Conservation (phyloP, 2,113 vertebrate genomes). For the Scomber japonicus region DNA sequence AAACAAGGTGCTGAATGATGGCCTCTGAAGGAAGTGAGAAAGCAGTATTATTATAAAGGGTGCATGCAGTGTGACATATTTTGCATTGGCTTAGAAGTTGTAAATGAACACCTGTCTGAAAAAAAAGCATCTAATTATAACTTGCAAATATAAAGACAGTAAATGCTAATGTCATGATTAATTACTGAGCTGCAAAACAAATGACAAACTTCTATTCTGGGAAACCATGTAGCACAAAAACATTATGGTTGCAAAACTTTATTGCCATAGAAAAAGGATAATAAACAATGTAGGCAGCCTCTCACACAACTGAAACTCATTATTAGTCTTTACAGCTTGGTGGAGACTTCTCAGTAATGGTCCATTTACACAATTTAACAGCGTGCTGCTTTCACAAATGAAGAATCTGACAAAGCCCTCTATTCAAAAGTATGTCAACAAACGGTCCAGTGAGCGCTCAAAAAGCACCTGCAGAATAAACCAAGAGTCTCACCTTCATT, state of each 20-base stretch:
- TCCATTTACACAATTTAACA: neutral
- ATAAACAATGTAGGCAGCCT: constrained; percentile 13
- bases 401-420: neutral
- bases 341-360: neutral
- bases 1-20: neutral
- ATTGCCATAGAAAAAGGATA: constrained; percentile 54
- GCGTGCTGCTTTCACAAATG: neutral
- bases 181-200: neutral
- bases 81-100: neutral
- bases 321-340: neutral
- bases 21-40: neutral
- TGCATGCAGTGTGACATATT: neutral
- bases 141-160: neutral
- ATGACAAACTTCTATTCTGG: neutral
- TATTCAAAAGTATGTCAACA: constrained; percentile 3
- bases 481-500: neutral
- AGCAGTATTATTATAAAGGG: neutral
- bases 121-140: constrained; percentile 8
- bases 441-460: neutral
- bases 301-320: neutral
- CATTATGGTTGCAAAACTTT: constrained; percentile 53
- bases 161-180: neutral
- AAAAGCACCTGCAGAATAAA: constrained; percentile 15
- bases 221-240: neutral
- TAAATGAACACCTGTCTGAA: neutral